Evolutionary conservation across 2,888 invertebrate genomes (phyloP).

Genomic region (Notodonta dromedarius): DNA sequence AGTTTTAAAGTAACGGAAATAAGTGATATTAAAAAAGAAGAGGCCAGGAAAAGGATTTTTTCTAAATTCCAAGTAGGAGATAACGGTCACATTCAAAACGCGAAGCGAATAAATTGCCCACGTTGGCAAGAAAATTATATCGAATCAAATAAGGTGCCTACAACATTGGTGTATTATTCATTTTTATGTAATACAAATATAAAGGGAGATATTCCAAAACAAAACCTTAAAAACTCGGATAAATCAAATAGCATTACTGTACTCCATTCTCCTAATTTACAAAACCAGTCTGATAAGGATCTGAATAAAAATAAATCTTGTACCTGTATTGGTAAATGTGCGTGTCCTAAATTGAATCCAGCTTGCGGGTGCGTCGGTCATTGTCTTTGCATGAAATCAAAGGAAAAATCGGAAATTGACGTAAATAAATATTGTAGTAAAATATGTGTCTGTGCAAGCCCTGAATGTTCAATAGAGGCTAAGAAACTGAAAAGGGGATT

Average conservation of each 20-base stretch:
- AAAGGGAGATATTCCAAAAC: not conserved
- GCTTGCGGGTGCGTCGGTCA: not conserved
- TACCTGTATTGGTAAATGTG: not conserved
- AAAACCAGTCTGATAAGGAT: not conserved
- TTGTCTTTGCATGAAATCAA: not conserved
- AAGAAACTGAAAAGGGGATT: not conserved
- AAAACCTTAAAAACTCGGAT: too few species aligned
- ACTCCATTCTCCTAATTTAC: slow-evolving; percentile 2
- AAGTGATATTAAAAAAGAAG: slow-evolving; percentile 13
- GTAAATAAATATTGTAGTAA: not conserved
- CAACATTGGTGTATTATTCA: slow-evolving; percentile 1
- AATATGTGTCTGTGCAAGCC: slow-evolving; percentile 7
- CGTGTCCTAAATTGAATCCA: not conserved
- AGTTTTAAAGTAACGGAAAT: slow-evolving; percentile 20
- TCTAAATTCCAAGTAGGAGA: slow-evolving; percentile 27
- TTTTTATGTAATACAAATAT: not conserved
- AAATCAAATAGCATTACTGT: not conserved
- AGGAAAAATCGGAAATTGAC: not conserved
- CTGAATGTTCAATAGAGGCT: slow-evolving; percentile 9
- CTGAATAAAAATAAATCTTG: slow-evolving; percentile 8
- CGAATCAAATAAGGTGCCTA: not conserved
- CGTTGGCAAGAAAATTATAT: slow-evolving; percentile 9
- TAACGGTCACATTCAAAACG: not conserved
- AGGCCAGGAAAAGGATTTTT: slow-evolving; percentile 21
- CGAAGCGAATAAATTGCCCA: not conserved